Evolutionary conservation across 2,797 vertebrate genomes (phyloP).

Genomic region (Pseudocheirus occidentalis): DNA sequence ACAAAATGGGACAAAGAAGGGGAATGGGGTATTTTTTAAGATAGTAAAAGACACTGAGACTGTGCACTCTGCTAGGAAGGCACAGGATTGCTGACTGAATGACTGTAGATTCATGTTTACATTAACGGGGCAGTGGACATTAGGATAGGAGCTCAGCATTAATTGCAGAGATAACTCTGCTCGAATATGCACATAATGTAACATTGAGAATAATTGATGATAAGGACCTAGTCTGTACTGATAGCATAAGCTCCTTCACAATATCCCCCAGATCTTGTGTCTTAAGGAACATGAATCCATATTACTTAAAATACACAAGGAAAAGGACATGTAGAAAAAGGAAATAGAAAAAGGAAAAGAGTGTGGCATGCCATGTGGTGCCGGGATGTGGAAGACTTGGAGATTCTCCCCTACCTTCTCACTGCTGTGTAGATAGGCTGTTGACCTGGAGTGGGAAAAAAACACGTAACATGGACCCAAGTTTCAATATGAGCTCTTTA

Average conservation of each 20-base stretch:
- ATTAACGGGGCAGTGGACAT: background rate
- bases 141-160: background rate
- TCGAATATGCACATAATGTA: background rate
- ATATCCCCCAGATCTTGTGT: background rate
- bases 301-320: background rate
- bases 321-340: background rate
- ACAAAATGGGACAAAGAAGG: conserved; percentile 2
- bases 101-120: background rate
- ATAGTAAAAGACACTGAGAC: background rate
- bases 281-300: background rate
- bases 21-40: background rate
- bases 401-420: background rate
- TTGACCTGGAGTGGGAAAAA: background rate
- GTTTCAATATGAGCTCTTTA: background rate
- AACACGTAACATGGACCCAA: background rate
- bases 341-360: background rate
- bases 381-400: background rate
- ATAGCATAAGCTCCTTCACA: background rate
- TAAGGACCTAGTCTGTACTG: background rate
- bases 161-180: background rate
- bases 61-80: rapidly evolving
- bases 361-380: background rate
- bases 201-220: background rate
- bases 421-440: background rate
- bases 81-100: background rate